Base-by-base conservation (phyloP, 2,888 invertebrate species). In the Dasysyrphus tricinctus region DNA sequence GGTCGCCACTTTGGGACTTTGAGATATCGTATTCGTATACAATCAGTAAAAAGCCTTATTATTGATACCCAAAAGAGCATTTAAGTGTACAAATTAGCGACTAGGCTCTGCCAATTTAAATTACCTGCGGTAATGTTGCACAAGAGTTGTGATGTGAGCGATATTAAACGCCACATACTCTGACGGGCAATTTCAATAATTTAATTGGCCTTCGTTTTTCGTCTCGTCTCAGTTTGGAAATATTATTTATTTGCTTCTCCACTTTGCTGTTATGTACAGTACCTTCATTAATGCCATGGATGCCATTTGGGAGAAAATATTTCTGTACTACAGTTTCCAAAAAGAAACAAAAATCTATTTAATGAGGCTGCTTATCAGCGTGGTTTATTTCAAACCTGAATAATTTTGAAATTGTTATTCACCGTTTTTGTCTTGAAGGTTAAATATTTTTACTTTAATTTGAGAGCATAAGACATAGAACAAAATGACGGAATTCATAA, bases 151-250 rank as follows among this genome's bases (percentile, higher is more conserved):
- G 39, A 19, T 61, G 69, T 29, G 39, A 73, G 49, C 77, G 54
- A 69, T 76, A 76, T 76, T 59, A 61, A 39, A 69, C 78, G 47
- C 54, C 73, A 65, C 49, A 47, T 57, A 70, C 56, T 54, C 63
- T 72, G 67, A 12, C 56, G 56, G 76, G 73, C 37, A 74, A 85
- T 85, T 85, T 85, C 85, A 80, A 78, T 85, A 85, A 85, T 78
- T 80, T 85, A 85, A 85, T 77, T 85, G 85, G 80, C 80, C 80
- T 85, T 85, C 85, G 80, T 54, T 32, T 32, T 32, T 8, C 29
- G 69, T 34, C 61, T 76, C 42, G 61, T 11, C 69, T 76, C 5
- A 32, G 76, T 80, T 77, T 78, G 80, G 76, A 74, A 73, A 67
- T 34, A 39, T 67, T 16, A 32, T 67, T 34, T 74, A 61, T 67